These are phyloP conservation scores for Aphodius sticticus DNA, from an alignment of 2,888 invertebrate species.

Conservation along the genomic window DNA sequence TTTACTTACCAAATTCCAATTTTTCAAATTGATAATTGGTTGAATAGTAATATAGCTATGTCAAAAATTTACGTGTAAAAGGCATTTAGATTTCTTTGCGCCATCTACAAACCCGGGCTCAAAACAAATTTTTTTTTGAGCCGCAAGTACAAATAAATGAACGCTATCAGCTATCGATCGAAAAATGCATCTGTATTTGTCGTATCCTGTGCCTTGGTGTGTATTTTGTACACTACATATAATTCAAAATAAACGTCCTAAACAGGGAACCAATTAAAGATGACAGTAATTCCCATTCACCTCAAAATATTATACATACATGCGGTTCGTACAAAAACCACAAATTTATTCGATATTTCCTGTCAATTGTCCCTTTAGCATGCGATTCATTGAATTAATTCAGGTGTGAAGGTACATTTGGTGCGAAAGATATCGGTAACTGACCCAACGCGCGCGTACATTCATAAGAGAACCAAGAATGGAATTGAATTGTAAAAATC, in stretches of 20 bases:
- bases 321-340: neutral
- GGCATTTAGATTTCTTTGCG: no score
- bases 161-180: no score
- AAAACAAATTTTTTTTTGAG: no score
- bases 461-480: conserved; percentile 4
- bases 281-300: neutral
- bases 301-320: neutral
- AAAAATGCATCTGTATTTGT: no score
- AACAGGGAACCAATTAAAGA: neutral
- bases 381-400: conserved; percentile 13
- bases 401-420: neutral
- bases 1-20: no score
- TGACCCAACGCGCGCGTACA: conserved; percentile 6
- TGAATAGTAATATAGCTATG: no score
- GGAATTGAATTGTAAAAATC: conserved; percentile 20
- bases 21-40: no score
- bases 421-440: neutral
- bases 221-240: no score
- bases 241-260: neutral
- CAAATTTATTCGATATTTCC: conserved; percentile 21
- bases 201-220: no score
- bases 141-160: no score
- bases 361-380: conserved; percentile 6
- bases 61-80: no score
- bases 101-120: no score